Base-by-base conservation (phyloP, 2,888 invertebrate genomes). In the Encarsia formosa region DNA sequence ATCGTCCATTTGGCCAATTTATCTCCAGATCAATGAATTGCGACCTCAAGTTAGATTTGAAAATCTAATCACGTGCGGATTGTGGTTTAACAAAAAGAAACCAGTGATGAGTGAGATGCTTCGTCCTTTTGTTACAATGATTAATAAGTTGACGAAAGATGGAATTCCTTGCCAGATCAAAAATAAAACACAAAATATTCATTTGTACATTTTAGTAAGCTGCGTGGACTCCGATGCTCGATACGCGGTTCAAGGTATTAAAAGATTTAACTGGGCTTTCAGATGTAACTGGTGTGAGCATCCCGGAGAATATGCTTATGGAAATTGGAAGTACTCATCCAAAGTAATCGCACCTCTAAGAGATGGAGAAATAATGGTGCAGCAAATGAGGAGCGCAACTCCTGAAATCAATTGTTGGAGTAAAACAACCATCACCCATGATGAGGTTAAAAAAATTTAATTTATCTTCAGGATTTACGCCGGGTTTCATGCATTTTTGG, bases 1-100 rank as follows among this genome's bases (percentile, higher is more conserved):
- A n/a, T 45, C 51, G 2, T 46, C 40, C 3, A 45, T 51, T 26
- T 51, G 45, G 45, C 51, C 46, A 3, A 23, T 51, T 5, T 45
- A 24, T 6, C 26, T 51, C 4, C 18, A 37, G 35, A 3, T 45
- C 1, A 51, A 51, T 18, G 45, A 51, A 39, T 15, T 51, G 18
- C 45, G 34, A 2, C 11, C 9, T 26, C 16, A 40, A 11, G 29
- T 16, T 13, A 26, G 40, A 29, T 23, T 40, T 3, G 41, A 40
- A 11, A 38, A 49, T 15, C 22, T 43, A 23, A 37, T 49, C 8
- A 8, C 15, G 9, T 20, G 20, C 22, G 44, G 42, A 2, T 19
- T 49, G n/a, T 38, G 37, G 43, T 49, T 49, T 13, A 22, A 18
- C 8, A 37, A 43, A 15, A 8, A 37, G 2, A 49, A 49, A 11